Conservation (phyloP, 2,888 invertebrate species). For the Adineta ricciae region DNA sequence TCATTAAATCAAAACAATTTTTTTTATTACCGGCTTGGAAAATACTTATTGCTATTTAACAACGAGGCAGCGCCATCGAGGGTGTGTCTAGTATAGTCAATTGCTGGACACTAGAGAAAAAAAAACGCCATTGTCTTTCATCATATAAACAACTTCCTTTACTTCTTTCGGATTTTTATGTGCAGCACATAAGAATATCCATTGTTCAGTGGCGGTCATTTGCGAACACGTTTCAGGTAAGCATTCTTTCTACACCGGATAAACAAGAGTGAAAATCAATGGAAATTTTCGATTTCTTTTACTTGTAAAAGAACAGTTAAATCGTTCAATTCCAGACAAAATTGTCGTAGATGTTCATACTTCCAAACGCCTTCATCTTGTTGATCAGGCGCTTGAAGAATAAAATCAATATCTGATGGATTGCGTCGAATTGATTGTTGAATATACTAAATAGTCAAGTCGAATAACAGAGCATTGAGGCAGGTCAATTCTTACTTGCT, state of each 20-base stretch:
- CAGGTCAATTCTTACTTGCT: constrained; percentile 57
- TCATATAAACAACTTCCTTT: not conserved
- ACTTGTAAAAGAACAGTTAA: constrained; percentile 70
- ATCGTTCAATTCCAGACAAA: constrained; percentile 98
- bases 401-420: constrained; percentile 80
- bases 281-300: no score
- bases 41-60: constrained; percentile 97
- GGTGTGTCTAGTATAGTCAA: constrained; percentile 96
- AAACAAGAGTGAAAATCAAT: not conserved
- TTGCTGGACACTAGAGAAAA: constrained; percentile 72
- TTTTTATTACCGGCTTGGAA: constrained; percentile 69
- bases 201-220: constrained; percentile 99
- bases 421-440: constrained; percentile 89
- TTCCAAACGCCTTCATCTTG: constrained; percentile 99
- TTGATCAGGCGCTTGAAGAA: constrained; percentile 86
- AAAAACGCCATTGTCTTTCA: not conserved
- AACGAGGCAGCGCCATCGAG: constrained; percentile 95
- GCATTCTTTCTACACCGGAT: constrained; percentile 63
- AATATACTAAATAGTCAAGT: constrained; percentile 60
- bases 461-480: not conserved
- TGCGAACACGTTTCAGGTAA: constrained; percentile 92
- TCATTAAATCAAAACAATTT: no score
- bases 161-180: constrained; percentile 96
- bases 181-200: constrained; percentile 98
- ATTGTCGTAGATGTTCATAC: constrained; percentile 93